Base-by-base conservation (phyloP, 1,140 invertebrate genomes). In the Drosophila persimilis region DNA sequence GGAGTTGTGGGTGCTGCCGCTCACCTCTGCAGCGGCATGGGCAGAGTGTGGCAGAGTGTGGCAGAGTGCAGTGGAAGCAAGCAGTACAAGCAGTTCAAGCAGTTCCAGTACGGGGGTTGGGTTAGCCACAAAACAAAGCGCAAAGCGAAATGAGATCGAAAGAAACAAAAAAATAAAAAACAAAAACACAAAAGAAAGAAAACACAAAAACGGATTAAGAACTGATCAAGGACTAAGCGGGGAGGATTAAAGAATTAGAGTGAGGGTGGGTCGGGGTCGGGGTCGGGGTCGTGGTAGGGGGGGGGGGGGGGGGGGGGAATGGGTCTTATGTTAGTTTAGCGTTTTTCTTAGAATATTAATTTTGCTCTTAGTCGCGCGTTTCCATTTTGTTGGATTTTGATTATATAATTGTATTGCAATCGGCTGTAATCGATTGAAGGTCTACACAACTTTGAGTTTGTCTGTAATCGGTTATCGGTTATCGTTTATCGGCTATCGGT, bases 371-470 rank as follows among this genome's bases (percentile, higher is more conserved):
- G 29, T 50, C 35, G 55, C 35, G 7, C 11, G 39, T 48, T 29
- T 62, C 22, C 15, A 6, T 20, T 39, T 39, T 26, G 6, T 56
- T 7, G 15, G 13, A 20, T 39, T 51, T 51, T 55, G 31, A 41
- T 26, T 45, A 51, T 52, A 43, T 48, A 35, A 44, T 26, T 39
- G 26, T 60, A 50, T 44, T 39, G 35, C 4, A 39, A 39, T 39
- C 35, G 35, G 3, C 3, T 39, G 11, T 13, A 39, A 39, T 39
- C 41, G 47, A 41, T 73, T 84, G 61, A 66, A 70, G 80, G 62
- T 77, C 81, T 86, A 86, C 81, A 86, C 77, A 86, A 86, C 81
- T 86, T 86, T 86, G 70, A 86, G 81, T 86, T 80, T 86, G 56
- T 62, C 67, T 76, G 72, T 67, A 35, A 51, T 56, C 47, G 39